A percentile compares a stretch with the other conserved stretches of the same genome.
phyloP scores from a whole-genome alignment of 2,113 vertebrate species.

The Microcebus ravelobensis region DNA sequence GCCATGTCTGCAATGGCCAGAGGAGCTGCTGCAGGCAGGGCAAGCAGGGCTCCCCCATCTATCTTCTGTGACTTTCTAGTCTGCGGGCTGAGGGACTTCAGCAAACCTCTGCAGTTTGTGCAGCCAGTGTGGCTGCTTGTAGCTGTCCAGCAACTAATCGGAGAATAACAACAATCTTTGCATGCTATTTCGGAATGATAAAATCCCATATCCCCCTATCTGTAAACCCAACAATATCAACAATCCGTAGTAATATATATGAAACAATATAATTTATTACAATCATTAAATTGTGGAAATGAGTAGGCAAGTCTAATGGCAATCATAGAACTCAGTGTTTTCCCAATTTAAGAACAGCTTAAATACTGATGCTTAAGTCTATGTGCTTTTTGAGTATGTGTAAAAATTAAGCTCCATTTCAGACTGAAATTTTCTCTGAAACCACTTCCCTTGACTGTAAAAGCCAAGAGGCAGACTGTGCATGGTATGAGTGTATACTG shows the following conservation, averaged over 20 bases:
- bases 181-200: not conserved
- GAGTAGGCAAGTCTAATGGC: not conserved
- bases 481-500: not conserved
- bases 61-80: not conserved
- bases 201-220: not conserved
- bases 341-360: not conserved
- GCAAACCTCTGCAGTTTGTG: no score
- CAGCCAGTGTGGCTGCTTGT: not conserved
- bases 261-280: not conserved
- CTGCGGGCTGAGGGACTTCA: not conserved
- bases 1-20: slow-evolving; percentile 46
- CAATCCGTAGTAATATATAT: not conserved
- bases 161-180: not conserved
- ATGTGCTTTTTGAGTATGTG: not conserved
- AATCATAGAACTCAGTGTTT: not conserved
- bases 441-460: not conserved
- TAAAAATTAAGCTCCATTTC: not conserved
- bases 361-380: not conserved
- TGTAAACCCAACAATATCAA: not conserved
- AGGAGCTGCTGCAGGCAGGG: slow-evolving; percentile 56
- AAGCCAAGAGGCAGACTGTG: not conserved
- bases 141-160: not conserved
- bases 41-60: not conserved
- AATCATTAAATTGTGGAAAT: not conserved
- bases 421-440: not conserved